Conservation (phyloP, 1,140 invertebrate species). For the Dendroctonus ponderosae region DNA sequence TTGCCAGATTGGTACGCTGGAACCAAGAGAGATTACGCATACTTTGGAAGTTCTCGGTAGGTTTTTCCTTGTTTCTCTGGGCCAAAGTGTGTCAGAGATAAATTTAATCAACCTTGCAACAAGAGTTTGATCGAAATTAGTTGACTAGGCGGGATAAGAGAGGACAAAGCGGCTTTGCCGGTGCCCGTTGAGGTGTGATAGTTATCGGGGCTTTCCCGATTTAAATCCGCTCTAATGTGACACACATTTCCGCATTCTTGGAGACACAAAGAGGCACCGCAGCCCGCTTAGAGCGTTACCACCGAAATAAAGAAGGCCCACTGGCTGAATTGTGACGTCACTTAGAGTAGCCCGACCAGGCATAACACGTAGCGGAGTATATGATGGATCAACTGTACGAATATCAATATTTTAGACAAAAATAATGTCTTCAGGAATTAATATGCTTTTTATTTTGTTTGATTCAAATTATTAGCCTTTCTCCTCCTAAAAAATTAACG, state of each 20-base stretch:
- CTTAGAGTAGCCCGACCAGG: too few relatives aligned
- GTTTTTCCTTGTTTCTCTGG: slow-evolving; percentile 40
- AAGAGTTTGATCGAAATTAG: background rate
- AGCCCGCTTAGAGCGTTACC: too few relatives aligned
- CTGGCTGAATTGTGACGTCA: too few relatives aligned
- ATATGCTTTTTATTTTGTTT: too few relatives aligned
- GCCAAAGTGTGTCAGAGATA: background rate
- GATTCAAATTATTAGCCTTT: too few relatives aligned
- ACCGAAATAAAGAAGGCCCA: too few relatives aligned
- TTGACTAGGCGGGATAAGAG: slow-evolving; percentile 37
- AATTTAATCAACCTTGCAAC: background rate
- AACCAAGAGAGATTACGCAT: slow-evolving; percentile 60
- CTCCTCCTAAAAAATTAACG: too few relatives aligned
- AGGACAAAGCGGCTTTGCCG: slow-evolving; percentile 43
- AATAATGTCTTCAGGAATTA: too few relatives aligned
- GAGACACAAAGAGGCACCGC: slow-evolving; percentile 8
- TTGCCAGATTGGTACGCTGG: slow-evolving; percentile 60
- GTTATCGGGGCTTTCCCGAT: slow-evolving; percentile 35
- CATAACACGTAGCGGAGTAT: too few relatives aligned
- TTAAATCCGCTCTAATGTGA: slow-evolving; percentile 40
- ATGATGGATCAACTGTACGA: too few relatives aligned
- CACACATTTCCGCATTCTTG: slow-evolving; percentile 40
- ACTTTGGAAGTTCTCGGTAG: slow-evolving; percentile 61
- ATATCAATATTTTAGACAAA: too few relatives aligned
- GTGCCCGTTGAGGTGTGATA: slow-evolving; percentile 45